phyloP scores from a whole-genome alignment of 2,113 vertebrate genomes.

The Dicrurus megarhynchus region DNA sequence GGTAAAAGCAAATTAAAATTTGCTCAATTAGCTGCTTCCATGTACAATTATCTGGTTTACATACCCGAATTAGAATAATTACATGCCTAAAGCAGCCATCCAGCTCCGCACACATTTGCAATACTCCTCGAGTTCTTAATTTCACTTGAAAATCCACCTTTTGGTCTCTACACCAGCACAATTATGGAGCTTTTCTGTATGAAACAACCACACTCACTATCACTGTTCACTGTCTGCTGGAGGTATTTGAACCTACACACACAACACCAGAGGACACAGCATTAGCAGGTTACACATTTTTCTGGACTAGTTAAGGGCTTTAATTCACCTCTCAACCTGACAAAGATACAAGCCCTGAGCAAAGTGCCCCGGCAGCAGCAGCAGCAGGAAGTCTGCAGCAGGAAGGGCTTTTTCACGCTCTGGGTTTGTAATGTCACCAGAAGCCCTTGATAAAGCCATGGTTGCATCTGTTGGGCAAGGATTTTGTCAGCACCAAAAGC shows the following conservation, averaged over 20 bases:
- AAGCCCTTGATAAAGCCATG: conserved; percentile 17
- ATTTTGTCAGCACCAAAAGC: conserved; percentile 14
- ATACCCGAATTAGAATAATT: conserved; percentile 15
- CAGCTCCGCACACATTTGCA: background rate
- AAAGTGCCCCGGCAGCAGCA: conserved; percentile 30
- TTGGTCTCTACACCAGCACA: background rate
- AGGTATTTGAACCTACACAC: background rate
- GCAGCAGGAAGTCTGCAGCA: conserved; percentile 57
- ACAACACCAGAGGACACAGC: background rate
- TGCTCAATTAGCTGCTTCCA: conserved; percentile 43
- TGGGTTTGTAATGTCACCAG: conserved; percentile 16
- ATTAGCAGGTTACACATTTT: background rate
- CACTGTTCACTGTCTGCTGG: background rate
- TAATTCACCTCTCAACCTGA: background rate
- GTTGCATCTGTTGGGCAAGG: conserved; percentile 16
- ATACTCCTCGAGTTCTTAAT: background rate
- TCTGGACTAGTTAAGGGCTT: background rate
- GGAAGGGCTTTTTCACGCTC: conserved; percentile 37
- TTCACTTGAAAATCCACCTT: background rate
- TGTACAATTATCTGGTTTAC: conserved; percentile 17
- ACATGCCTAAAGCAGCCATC: conserved; percentile 1
- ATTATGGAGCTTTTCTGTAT: background rate
- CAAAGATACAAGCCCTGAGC: background rate
- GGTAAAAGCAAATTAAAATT: conserved; percentile 38
- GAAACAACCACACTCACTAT: background rate